Base-by-base conservation (phyloP, 35 echinoderm and acorn worm species). In the Strongylocentrotus purpuratus region DNA sequence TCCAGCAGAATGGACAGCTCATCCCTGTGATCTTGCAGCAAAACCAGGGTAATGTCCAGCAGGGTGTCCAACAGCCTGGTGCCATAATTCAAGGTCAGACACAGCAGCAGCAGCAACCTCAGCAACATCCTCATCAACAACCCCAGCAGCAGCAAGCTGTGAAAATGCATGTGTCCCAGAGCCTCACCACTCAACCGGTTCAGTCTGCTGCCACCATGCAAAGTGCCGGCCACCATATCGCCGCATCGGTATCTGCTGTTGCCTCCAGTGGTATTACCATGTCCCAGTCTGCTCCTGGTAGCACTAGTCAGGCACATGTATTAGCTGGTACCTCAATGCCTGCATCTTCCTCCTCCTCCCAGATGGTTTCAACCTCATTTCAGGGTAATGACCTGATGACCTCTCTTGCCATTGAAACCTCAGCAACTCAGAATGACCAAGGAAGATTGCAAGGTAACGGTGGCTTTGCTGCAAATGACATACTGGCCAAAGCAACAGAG, bases 1-100 rank as follows among this genome's bases (percentile, higher is more conserved):
- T 99, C 9, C 98, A 99, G 52, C 98, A 99, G 87, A 99, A 97
- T 95, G 98, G 98, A 20, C 98, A 99, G 52, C 93, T 99, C 13
- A 99, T 99, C 33, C 98, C 98, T 4, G 97, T 99, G 8, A 92
- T 97, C 46, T 33, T 99, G n/a, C 97, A 97, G 50, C 94, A 97
- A 46, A 95, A 97, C 85, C 45, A 59, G 20, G 55, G 95, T 89
- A 78, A 78, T 78, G 65, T 78, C 22, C 65, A 78, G 65, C 45
- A 59, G 32, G 86, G 95, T 85, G 89, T 91, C 45, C 88, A 46
- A 33, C 96, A 96, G 90, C 50, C 95, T 61, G 61, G 85, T 33
- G 48, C 85, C 25, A 95, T 96, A 8, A 96, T 95, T 28, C 92
- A 96, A 70, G 85, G 85, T 31, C 95, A 92, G 47, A 94, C 95